These are phyloP conservation scores for Atopsyche davidsoni DNA, from an alignment of 1,140 invertebrate species.

Conservation along the genomic window DNA sequence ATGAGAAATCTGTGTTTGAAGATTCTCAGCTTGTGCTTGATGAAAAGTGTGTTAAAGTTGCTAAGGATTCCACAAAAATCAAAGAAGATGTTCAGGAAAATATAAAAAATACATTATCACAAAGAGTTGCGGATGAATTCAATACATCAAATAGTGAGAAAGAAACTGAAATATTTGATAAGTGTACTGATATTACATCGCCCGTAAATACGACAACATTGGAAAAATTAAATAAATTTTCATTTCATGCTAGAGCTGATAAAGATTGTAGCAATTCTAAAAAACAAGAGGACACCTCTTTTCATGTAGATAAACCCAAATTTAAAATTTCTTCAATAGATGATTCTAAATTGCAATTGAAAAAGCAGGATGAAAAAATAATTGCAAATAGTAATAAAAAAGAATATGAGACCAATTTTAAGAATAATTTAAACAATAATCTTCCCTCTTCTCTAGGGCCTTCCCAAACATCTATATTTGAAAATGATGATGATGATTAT, in stretches of 20 bases:
- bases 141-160: constrained; percentile 21
- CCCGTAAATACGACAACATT: constrained; percentile 28
- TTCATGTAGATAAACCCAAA: background rate
- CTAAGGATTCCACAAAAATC: background rate
- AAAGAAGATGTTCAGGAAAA: constrained; percentile 4
- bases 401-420: constrained; percentile 27
- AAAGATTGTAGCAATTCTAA: constrained; percentile 33
- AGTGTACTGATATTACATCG: constrained; percentile 3
- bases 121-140: constrained; percentile 13
- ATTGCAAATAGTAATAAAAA: too few relatives aligned
- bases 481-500: constrained; percentile 43
- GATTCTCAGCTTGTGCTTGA: constrained; percentile 11
- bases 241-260: constrained; percentile 36
- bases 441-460: background rate
- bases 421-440: constrained; percentile 1
- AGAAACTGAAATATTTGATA: constrained; percentile 3
- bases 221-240: constrained; percentile 41
- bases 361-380: too few relatives aligned
- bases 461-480: constrained; percentile 43
- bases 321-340: constrained; percentile 1
- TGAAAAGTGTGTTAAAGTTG: background rate
- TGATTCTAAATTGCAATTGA: constrained; percentile 23
- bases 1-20: constrained; percentile 22
- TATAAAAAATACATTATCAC: background rate
- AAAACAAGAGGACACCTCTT: constrained; percentile 27